Conservation (phyloP, 2,797 vertebrate species). For the Micropoecilia bifurca region DNA sequence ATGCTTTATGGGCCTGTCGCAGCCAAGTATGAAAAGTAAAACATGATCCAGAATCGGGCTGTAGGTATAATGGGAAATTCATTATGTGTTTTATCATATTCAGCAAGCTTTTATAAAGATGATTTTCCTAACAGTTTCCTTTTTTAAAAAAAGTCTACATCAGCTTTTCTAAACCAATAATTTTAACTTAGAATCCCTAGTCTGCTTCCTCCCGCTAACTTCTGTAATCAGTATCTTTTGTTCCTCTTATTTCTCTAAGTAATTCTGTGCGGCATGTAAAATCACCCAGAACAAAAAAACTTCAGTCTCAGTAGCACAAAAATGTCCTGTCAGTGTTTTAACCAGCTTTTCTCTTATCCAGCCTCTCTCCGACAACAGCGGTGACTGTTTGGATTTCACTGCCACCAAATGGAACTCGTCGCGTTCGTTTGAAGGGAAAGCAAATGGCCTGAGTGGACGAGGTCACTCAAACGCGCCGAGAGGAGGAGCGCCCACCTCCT, state of each 20-base stretch:
- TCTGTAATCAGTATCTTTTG: background rate
- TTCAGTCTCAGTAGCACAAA: constrained; percentile 7
- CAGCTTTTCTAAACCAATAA: constrained; percentile 2
- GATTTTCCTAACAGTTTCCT: background rate
- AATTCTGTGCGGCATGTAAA: constrained; percentile 5
- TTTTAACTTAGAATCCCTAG: constrained; percentile 6
- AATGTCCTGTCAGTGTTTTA: constrained; percentile 30
- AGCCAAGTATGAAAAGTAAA: constrained; percentile 39
- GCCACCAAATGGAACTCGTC: constrained; percentile 43
- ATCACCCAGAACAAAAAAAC: background rate
- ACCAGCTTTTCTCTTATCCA: constrained; percentile 17
- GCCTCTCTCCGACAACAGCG: constrained; percentile 37
- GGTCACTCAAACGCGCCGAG: constrained; percentile 37
- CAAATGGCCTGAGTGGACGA: constrained; percentile 45
- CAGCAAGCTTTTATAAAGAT: constrained; percentile 20
- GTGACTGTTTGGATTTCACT: constrained; percentile 32
- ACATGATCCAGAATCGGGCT: constrained; percentile 43
- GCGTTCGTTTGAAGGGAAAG: constrained; percentile 34
- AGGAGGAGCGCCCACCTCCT: constrained; percentile 27
- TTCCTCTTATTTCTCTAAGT: background rate
- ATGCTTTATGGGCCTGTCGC: constrained; percentile 41
- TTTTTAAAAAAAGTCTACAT: constrained; percentile 36
- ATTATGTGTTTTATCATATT: constrained; percentile 41
- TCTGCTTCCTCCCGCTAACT: background rate
- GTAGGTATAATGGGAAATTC: constrained; percentile 37